Evolutionary conservation across 2,797 vertebrate genomes (phyloP).

Genomic region (Oreochromis mossambicus): DNA sequence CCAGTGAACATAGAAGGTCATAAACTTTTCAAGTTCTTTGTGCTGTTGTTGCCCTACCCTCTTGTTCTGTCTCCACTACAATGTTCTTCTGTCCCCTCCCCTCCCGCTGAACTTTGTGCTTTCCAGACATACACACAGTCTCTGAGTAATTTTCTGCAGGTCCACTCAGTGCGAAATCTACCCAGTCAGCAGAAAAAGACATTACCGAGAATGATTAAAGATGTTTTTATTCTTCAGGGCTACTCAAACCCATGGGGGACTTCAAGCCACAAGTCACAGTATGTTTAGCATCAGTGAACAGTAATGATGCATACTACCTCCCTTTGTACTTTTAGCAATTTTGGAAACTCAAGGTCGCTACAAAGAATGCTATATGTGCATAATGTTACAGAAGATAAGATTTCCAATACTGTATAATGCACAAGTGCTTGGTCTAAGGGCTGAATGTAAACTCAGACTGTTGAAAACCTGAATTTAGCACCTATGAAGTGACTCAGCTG

Average conservation of each 20-base stretch:
- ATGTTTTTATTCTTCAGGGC: constrained; percentile 13
- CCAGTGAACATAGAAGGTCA: background rate
- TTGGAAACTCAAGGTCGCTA: background rate
- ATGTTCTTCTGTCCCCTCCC: background rate
- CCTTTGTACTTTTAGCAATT: background rate
- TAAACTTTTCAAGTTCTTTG: background rate
- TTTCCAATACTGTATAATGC: background rate
- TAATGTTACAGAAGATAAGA: background rate
- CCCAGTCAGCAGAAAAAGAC: constrained; percentile 24
- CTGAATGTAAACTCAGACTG: background rate
- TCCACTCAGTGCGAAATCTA: background rate
- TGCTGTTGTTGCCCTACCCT: background rate
- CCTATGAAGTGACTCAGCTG: background rate
- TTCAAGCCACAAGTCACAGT: background rate
- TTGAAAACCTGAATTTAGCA: background rate
- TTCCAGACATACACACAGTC: background rate
- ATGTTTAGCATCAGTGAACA: constrained; percentile 12
- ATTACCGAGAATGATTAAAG: background rate
- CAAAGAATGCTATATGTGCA: background rate
- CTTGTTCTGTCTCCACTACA: background rate
- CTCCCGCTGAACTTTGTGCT: background rate
- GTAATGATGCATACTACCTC: constrained; percentile 17
- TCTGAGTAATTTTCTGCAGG: constrained; percentile 2
- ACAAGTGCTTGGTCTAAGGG: background rate
- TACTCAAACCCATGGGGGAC: background rate